Conservation (phyloP, 2,888 invertebrate species). For the Parascotia fuliginaria region DNA sequence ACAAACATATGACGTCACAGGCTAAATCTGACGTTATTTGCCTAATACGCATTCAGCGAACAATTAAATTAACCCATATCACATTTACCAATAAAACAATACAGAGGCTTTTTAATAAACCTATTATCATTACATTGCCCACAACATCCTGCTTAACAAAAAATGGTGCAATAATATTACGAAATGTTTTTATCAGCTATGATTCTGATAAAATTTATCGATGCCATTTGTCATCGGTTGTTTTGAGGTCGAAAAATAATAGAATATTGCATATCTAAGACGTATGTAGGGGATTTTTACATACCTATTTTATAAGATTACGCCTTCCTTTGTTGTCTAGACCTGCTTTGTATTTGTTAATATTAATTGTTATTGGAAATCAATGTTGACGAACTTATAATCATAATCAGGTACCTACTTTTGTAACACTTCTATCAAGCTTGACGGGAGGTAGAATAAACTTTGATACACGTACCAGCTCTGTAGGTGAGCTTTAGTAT, state of each 20-base stretch:
- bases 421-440: too few species aligned
- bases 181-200: slow-evolving; percentile 33
- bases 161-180: slow-evolving; percentile 30
- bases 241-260: slow-evolving; percentile 20
- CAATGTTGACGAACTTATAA: too few species aligned
- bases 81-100: background rate
- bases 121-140: slow-evolving; percentile 2
- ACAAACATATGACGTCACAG: too few species aligned
- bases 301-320: background rate
- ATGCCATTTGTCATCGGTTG: slow-evolving; percentile 25
- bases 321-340: background rate
- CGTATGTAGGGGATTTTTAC: background rate
- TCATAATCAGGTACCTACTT: background rate
- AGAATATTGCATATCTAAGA: background rate
- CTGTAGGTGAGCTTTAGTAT: too few species aligned
- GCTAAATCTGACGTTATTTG: too few species aligned
- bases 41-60: too few species aligned
- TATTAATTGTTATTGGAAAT: background rate
- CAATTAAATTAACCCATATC: too few species aligned
- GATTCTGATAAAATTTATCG: slow-evolving; percentile 37
- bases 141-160: slow-evolving; percentile 24
- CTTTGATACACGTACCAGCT: too few species aligned
- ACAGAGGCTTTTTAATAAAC: background rate
- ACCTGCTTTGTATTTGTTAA: background rate
- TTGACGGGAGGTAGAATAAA: too few species aligned